Evolutionary conservation across 1,140 invertebrate genomes (phyloP), one percentile per base, ranked within the genome.

Genomic region (Gonioctena quinquepunctata): DNA sequence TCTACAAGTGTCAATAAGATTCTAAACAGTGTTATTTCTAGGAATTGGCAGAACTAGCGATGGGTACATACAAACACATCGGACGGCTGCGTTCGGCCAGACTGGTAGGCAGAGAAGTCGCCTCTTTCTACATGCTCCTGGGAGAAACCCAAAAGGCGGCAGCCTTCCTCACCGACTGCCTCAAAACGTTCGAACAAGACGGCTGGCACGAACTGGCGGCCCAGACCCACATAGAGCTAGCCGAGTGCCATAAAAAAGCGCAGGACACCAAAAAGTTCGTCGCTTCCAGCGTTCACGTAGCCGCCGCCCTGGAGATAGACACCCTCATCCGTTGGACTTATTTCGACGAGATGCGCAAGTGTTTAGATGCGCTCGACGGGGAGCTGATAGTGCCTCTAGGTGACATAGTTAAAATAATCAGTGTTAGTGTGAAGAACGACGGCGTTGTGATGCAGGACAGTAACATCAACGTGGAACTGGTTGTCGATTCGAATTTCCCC

Each of bases 41-140:
- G 88, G 96, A 98, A 83, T 85, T 98, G 50, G 94, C 95, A 6
- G 97, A 99, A 84, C 84, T 98, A 68, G 95, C 96, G 0, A 97
- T 98, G 89, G 95, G 96, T 50, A 98, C 96, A 0, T 98, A 95
- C 79, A 99, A 99, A 82, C 96, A 98, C 84, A 96, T 98, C 75
- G 91, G 94, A 5, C 88, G 95, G 56, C 86, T 94, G 65, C 85
- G 95, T 70, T 94, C 90, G 42, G 96, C 96, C 0, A 88, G 95
- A 59, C 86, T 93, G 16, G 93, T 98, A 68, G 96, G 96, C 0
- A 88, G 91, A 70, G 93, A 97, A 81, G 82, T 99, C 18, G 96
- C 96, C 0, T 87, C 90, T 23, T 97, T 98, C 81, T 97, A 98
- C 80, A 90, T 94, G 75, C 90, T 94, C 67, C 84, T 94, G 1